Base-by-base conservation (phyloP, 2,113 vertebrate species). In the Speoplatyrhinus poulsoni region DNA sequence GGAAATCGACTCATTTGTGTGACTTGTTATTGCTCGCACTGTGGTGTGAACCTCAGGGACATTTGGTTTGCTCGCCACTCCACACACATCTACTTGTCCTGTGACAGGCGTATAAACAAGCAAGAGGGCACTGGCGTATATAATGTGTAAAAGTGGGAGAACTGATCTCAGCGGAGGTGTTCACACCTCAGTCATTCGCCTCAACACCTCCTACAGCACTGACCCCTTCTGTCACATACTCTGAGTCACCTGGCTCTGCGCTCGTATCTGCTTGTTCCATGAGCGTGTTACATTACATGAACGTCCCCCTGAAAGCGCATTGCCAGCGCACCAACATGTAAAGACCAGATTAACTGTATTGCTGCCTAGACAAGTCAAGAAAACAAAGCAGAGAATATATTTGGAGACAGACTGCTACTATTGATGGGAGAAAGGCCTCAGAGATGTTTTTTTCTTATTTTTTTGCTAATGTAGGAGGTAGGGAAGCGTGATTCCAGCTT, bases 161-260 rank as follows among this genome's bases (percentile, higher is more conserved):
- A 52, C 54, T 87, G 82, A 81, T 85, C 76, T 60, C 85, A 84
- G 78, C 81, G 82, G 56, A 68, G 73, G 65, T 73, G 83, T 87
- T 91, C 84, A 80, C 86, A 90, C 85, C 83, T 86, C 85, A 85
- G 79, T 89, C 89, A 83, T 86, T 88, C 84, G 89, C 84, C 83
- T 84, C 76, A 69, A 73, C 70, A 67, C 86, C 83, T 89, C 88
- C 90, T 70, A 91, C 85, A 9, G 15, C 63, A 12, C 19, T 87
- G 88, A 85, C 86, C 84, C 78, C 83, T 76, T 62, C 70, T 41
- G 77, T 88, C 79, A 87, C 88, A 85, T 81, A 68, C 67, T 77
- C 55, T 87, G 77, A 89, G 79, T 90, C 85, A 88, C 83, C 69
- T 82, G 79, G 82, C 79, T 64, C 46, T 73, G 76, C 77, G 74